These are phyloP conservation scores for Acomys russatus DNA, from an alignment of 2,797 vertebrate genomes.

Conservation along the genomic window DNA sequence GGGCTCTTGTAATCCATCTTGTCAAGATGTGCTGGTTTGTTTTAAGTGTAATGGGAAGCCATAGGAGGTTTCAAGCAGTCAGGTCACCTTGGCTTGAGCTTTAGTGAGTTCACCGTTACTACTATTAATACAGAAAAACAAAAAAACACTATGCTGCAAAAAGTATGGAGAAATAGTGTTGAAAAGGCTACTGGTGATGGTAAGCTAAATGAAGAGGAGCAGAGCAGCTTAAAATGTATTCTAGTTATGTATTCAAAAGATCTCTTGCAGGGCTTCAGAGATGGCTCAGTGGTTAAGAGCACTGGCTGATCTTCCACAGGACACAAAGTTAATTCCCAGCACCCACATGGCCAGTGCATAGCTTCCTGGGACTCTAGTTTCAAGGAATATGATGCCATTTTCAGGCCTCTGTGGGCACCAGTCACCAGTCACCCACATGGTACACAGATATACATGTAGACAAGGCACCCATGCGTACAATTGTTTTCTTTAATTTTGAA, in stretches of 20 bases:
- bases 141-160: neutral
- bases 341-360: neutral
- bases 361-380: neutral
- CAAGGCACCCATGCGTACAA: neutral
- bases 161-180: neutral
- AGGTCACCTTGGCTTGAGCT: constrained; percentile 21
- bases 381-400: neutral
- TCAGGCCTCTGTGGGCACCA: neutral
- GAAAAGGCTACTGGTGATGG: constrained; percentile 25
- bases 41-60: neutral
- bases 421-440: neutral
- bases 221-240: neutral
- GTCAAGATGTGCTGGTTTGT: constrained; percentile 1
- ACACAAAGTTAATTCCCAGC: neutral
- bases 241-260: constrained; percentile 4
- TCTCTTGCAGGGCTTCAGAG: neutral
- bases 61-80: constrained; percentile 8
- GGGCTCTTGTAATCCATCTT: constrained; percentile 20
- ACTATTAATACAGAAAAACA: neutral
- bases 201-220: neutral
- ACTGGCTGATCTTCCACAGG: neutral
- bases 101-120: neutral
- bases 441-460: neutral
- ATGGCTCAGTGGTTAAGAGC: neutral
- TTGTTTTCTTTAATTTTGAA: neutral